These are phyloP conservation scores for Cyanocitta stelleri DNA, from an alignment of 2,113 vertebrate genomes.

Conservation along the genomic window DNA sequence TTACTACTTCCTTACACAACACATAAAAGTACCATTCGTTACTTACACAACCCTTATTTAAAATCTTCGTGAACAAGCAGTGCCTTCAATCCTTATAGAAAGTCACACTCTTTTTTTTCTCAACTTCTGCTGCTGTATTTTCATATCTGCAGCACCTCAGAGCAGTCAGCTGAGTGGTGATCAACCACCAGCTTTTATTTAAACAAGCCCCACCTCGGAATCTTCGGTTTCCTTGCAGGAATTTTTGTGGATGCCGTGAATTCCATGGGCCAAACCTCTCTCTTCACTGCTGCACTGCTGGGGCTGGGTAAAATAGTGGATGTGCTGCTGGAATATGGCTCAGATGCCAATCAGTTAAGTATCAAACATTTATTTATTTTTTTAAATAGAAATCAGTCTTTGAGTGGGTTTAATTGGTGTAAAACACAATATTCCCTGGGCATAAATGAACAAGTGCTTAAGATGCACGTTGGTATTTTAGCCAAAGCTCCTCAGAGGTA, in stretches of 20 bases:
- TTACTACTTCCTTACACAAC: background rate
- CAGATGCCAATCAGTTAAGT: conserved; percentile 84
- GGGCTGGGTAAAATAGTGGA: conserved; percentile 74
- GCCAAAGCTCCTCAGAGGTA: background rate
- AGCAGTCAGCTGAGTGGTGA: no score
- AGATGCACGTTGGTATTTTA: background rate
- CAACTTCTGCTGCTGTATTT: fast-evolving
- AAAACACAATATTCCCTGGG: background rate
- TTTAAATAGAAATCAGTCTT: background rate
- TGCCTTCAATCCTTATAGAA: fast-evolving
- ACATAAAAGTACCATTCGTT: background rate
- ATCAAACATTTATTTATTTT: background rate
- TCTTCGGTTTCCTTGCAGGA: conserved; percentile 43
- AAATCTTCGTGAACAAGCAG: fast-evolving
- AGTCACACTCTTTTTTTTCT: fast-evolving
- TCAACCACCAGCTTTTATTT: no score
- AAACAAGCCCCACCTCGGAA: fast-evolving
- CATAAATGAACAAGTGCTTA: background rate
- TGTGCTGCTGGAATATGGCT: conserved; percentile 77
- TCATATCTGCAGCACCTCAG: fast-evolving
- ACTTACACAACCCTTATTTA: background rate
- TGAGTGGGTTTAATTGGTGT: fast-evolving
- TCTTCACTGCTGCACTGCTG: conserved; percentile 80
- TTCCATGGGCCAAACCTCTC: conserved; percentile 78
- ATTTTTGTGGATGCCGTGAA: conserved; percentile 76